Conservation (phyloP, 2,797 vertebrate genomes). For the Gadopsis marmoratus region DNA sequence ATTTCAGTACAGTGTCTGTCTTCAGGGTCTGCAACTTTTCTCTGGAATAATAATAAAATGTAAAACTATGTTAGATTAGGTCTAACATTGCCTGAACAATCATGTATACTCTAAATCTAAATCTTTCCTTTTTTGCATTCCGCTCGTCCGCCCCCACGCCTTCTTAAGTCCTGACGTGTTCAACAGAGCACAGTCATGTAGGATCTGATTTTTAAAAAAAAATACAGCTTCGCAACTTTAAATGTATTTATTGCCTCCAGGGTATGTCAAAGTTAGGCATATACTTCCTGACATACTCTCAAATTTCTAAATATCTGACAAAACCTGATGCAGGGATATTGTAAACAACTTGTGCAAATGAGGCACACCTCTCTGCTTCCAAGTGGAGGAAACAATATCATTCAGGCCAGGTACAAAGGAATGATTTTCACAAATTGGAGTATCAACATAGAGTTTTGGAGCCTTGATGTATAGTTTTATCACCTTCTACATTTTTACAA, state of each 20-base stretch:
- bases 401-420: no score
- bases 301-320: not conserved
- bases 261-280: not conserved
- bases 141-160: no score
- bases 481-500: not conserved
- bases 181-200: not conserved
- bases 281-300: not conserved
- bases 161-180: not conserved
- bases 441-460: not conserved
- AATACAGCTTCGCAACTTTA: not conserved
- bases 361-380: no score
- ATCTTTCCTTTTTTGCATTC: no score
- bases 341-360: not conserved
- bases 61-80: no score
- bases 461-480: not conserved
- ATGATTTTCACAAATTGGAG: not conserved
- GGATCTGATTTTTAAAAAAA: not conserved
- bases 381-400: no score
- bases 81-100: no score
- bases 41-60: no score
- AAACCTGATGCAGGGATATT: not conserved
- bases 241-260: not conserved
- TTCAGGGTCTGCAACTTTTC: no score
- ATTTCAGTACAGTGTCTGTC: no score
- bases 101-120: no score